Evolutionary conservation across 2,797 vertebrate species (phyloP).

Genomic region (Malurus leucopterus): DNA sequence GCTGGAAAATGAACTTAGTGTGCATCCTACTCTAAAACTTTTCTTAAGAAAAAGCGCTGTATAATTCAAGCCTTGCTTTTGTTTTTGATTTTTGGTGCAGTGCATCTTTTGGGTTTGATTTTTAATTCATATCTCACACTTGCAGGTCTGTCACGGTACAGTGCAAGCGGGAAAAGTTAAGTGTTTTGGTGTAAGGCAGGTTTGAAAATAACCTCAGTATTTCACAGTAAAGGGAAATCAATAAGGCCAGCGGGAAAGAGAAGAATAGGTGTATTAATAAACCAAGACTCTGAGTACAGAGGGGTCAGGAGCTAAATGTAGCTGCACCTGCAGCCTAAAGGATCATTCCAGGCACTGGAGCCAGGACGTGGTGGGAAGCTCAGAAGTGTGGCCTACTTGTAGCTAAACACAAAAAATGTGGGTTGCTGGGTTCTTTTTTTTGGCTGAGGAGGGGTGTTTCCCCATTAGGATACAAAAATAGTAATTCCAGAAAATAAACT

Average conservation of each 20-base stretch:
- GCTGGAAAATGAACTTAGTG: not conserved
- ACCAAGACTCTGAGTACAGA: not conserved
- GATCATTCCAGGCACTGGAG: not conserved
- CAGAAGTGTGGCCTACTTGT: slow-evolving; percentile 5
- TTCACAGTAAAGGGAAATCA: slow-evolving; percentile 40
- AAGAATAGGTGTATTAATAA: slow-evolving; percentile 29
- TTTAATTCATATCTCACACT: not conserved
- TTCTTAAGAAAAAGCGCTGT: not conserved
- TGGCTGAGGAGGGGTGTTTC: not conserved
- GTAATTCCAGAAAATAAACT: not conserved
- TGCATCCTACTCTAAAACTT: not conserved
- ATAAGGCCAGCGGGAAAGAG: not conserved
- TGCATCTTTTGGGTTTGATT: not conserved
- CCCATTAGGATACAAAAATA: not conserved
- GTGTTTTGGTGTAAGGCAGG: slow-evolving; percentile 5
- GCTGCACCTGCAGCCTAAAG: slow-evolving; percentile 12
- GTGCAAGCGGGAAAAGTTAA: slow-evolving; percentile 9
- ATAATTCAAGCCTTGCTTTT: not conserved
- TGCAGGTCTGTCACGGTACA: not conserved
- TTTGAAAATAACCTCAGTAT: slow-evolving; percentile 34
- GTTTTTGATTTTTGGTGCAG: not conserved
- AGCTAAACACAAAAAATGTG: not conserved
- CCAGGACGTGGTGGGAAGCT: not conserved
- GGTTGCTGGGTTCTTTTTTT: not conserved
- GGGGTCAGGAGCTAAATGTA: slow-evolving; percentile 17